A percentile compares a stretch with the other conserved stretches of the same genome.
Conservation (phyloP, 2,797 vertebrate genomes). For the Pelobates cultripes region DNA sequence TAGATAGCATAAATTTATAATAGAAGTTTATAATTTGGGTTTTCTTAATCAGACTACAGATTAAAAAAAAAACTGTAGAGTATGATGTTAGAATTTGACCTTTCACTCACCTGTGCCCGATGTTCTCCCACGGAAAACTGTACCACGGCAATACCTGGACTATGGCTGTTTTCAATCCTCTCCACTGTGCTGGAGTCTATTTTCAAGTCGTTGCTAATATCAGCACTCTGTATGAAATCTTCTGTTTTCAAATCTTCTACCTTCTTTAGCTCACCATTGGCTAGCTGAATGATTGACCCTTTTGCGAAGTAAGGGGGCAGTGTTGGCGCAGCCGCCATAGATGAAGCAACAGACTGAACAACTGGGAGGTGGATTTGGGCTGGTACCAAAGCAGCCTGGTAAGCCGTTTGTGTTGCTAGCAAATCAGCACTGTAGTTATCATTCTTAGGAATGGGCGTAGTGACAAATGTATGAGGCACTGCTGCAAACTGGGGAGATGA, state of each 20-base stretch:
- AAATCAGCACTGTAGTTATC: slow-evolving; percentile 80
- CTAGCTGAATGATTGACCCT: slow-evolving; percentile 98
- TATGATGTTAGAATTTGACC: background rate
- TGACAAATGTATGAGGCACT: slow-evolving; percentile 88
- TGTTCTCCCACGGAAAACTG: slow-evolving; percentile 97
- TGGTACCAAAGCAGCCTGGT: slow-evolving; percentile 83
- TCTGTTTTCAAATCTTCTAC: slow-evolving; percentile 98
- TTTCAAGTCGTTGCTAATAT: slow-evolving; percentile 96
- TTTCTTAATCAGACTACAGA: too few species aligned
- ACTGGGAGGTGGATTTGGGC: slow-evolving; percentile 92
- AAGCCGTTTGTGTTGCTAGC: slow-evolving; percentile 74
- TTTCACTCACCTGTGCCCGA: slow-evolving; percentile 86
- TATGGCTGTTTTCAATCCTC: slow-evolving; percentile 89
- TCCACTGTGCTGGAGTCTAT: slow-evolving; percentile 98
- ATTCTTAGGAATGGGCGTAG: slow-evolving; percentile 83
- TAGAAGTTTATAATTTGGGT: too few species aligned
- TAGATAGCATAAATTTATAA: too few species aligned
- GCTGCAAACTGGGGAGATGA: slow-evolving; percentile 82
- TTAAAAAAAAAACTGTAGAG: too few species aligned
- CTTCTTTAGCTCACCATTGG: slow-evolving; percentile 94
- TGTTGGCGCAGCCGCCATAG: slow-evolving; percentile 75
- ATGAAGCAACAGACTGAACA: slow-evolving; percentile 76
- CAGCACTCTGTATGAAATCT: slow-evolving; percentile 98
- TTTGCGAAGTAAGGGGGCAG: slow-evolving; percentile 96
- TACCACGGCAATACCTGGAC: slow-evolving; percentile 87